Evolutionary conservation across 2,888 invertebrate species (phyloP), one percentile per base, ranked within the genome.

Genomic region (Calliopum simillimum): DNA sequence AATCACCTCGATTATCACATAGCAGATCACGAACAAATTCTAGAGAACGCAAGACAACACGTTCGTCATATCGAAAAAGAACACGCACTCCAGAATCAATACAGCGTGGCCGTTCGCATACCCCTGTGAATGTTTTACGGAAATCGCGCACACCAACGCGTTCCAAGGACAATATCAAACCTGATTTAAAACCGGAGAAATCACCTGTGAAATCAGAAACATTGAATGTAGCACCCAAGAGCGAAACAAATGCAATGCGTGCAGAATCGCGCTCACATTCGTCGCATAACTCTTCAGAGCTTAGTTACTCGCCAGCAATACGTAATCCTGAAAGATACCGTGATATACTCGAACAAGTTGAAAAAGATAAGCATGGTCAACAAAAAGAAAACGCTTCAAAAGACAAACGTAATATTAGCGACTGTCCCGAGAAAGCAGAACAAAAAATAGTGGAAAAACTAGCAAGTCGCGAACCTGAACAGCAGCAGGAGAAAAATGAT

Each of bases 221-320:
- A 23, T 8, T 33, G 5, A 4, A 33, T 33, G 33, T 33, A 8
- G 41, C 2, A 25, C 55, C 6, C 71, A 47, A 53, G 33, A 49
- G 14, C 1, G 58, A 68, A 53, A 4, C 33, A 1, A 49, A 65
- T 19, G 3, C 46, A 16, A 46, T 14, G 12, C 49, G 43, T 23
- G 25, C 25, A 43, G 58, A 63, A 41, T 70, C 70, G 13, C 71
- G 75, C 46, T 76, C 79, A 5, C 71, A 74, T 44, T 79, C 78
- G 19, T 84, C 85, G 25, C 85, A 84, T 62, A 87, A 87, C 2
- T 85, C 85, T 11, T 87, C 87, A 16, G 88, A 89, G 68, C 84
- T 92, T 63, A 92, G 92, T 77, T 92, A 92, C 78, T 92, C 92
- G 0, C 92, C 92, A 0, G 90, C 91, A 0, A 87, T 90, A 2